These are phyloP conservation scores for Ovibos moschatus DNA, from an alignment of 2,113 vertebrate genomes.

Conservation along the genomic window DNA sequence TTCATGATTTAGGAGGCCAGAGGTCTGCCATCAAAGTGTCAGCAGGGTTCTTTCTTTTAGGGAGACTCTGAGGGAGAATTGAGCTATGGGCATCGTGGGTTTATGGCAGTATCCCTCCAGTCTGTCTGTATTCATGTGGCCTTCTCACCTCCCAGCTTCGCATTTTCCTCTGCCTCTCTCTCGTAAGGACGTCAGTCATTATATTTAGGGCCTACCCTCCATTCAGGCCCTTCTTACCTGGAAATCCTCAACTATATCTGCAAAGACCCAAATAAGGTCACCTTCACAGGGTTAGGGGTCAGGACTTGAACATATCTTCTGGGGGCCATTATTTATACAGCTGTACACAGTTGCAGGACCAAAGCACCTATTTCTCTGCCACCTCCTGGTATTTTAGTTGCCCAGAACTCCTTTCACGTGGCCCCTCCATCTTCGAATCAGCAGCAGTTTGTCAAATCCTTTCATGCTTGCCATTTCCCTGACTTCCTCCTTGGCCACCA, in stretches of 20 bases:
- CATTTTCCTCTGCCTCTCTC: neutral
- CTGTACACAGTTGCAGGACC: neutral
- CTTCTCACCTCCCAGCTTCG: neutral
- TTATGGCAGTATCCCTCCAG: accelerated
- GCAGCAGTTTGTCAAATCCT: neutral
- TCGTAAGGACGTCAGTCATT: neutral
- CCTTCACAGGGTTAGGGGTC: neutral
- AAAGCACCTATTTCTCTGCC: neutral
- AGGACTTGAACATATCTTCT: neutral
- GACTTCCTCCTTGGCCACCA: neutral
- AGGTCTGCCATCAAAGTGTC: neutral
- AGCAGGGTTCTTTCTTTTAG: neutral
- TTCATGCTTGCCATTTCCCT: neutral
- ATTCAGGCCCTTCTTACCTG: neutral
- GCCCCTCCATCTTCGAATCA: neutral
- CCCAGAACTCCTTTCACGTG: accelerated
- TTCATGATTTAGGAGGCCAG: neutral
- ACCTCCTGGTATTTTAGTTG: accelerated
- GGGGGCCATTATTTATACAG: neutral
- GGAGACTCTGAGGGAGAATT: neutral
- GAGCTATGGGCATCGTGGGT: accelerated
- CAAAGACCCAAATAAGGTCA: neutral
- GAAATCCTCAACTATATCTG: neutral
- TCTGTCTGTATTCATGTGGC: neutral
- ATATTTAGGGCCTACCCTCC: neutral